phyloP scores from a whole-genome alignment of 37 sponge, comb jelly and placozoan genomes.

The Hexactinellida sp. region DNA sequence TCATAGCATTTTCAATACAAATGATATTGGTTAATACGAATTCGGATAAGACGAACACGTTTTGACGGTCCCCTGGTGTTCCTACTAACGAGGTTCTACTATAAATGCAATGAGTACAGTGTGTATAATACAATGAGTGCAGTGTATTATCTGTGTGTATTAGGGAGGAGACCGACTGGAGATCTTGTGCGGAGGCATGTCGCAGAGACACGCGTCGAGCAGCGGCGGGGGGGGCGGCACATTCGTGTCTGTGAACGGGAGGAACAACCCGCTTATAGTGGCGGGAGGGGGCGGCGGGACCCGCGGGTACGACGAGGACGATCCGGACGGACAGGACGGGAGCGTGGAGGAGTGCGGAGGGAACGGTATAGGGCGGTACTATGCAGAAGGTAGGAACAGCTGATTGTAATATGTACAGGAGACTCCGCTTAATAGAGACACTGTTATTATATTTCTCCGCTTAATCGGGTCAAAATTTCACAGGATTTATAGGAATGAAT shows the following conservation, averaged over 20 bases:
- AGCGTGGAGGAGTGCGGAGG: slow-evolving; percentile 33
- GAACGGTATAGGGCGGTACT: slow-evolving; percentile 25
- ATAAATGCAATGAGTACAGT: no score
- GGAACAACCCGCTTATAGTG: slow-evolving; percentile 34
- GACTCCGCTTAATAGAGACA: no score
- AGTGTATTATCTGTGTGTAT: background rate
- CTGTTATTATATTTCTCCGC: no score
- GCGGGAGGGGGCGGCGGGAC: slow-evolving; percentile 68
- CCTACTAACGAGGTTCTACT: no score
- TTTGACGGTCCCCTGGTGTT: no score
- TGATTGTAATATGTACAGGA: slow-evolving; percentile 34
- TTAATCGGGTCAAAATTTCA: no score
- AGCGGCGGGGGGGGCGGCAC: slow-evolving; percentile 59
- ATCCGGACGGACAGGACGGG: slow-evolving; percentile 48
- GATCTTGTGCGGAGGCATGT: slow-evolving; percentile 46
- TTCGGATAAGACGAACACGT: no score
- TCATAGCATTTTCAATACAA: no score
- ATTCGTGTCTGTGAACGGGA: slow-evolving; percentile 38
- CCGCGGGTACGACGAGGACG: slow-evolving; percentile 30
- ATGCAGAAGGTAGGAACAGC: slow-evolving; percentile 28
- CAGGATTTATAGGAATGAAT: no score
- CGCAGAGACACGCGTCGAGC: slow-evolving; percentile 23
- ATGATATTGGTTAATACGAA: no score
- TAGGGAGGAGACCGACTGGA: slow-evolving; percentile 37
- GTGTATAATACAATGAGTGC: no score